Base-by-base conservation (phyloP, 1,140 invertebrate genomes). In the Nixonia krombeini region DNA sequence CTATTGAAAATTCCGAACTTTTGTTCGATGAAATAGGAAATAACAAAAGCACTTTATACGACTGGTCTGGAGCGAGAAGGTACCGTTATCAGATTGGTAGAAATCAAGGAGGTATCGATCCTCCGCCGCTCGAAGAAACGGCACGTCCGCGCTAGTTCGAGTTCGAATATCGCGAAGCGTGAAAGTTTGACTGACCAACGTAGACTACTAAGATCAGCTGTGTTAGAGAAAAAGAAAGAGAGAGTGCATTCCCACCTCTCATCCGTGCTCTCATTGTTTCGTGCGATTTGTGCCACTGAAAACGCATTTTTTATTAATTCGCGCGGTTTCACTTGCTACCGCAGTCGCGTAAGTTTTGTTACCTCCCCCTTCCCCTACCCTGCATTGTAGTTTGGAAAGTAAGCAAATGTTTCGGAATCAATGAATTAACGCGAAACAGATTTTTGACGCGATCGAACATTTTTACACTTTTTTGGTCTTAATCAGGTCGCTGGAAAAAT, bases 111-210 rank as follows among this genome's bases (percentile, higher is more conserved):
- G 33, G 12, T 10, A 37, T 37, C 33, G 33, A 37, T 37, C 33
- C 16, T 17, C 18, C 1, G 10, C 7, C 23, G 25, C 9, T 4
- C n/a, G 17, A 10, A 21, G 12, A 50, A 44, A 50, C 15, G 18
- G 40, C 67, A 57, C 51, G 49, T 46, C 12, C n/a, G 35, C 8
- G 38, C 31, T 61, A 59, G 68, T 13, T 37, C 15, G 37, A 40
- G 15, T 61, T 71, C 63, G 57, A 70, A 76, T 79, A 78, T 78
- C 58, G 62, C 64, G 56, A 75, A 79, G 75, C 72, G 78, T 78
- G 78, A 80, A 80, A 80, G 78, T 80, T 76, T 77, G 71, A 80
- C 78, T 80, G 77, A 75, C 78, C 78, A 73, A 55, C 71, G 45
- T 49, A 45, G 51, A 58, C 57, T 73, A 74, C 74, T 73, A 77